phyloP scores from a whole-genome alignment of 1,140 invertebrate genomes.

The Propsilocerus akamusi region DNA sequence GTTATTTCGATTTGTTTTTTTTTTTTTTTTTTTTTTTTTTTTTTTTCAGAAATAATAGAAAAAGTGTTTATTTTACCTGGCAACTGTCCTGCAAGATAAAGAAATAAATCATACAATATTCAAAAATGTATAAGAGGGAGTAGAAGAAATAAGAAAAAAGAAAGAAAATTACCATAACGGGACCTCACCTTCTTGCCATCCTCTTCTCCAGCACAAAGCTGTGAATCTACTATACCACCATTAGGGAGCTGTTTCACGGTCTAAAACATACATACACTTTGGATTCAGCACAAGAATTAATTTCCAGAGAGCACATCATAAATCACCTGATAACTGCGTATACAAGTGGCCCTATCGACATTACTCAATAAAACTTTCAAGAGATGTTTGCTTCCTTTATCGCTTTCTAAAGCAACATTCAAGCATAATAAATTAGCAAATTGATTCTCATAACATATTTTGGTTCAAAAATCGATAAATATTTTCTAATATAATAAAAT shows the following conservation, averaged over 20 bases:
- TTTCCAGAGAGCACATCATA: background rate
- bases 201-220: conserved; percentile 8
- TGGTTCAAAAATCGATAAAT: background rate
- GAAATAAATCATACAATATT: too few species aligned
- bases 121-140: too few species aligned
- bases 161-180: too few species aligned
- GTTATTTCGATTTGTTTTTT: too few species aligned
- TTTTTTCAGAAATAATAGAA: too few species aligned
- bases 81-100: too few species aligned
- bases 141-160: too few species aligned
- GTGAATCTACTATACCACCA: conserved; percentile 7
- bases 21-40: too few species aligned
- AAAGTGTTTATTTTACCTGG: too few species aligned
- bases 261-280: too few species aligned
- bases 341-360: background rate
- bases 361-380: background rate
- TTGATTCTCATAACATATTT: too few species aligned
- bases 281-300: too few species aligned
- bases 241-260: background rate
- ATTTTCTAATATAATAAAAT: conserved; percentile 1
- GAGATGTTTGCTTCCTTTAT: background rate
- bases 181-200: conserved; percentile 1
- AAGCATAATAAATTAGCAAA: conserved; percentile 1
- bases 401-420: background rate
- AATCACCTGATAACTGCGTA: conserved; percentile 2